Evolutionary conservation across 2,113 vertebrate species (phyloP), one percentile per base, ranked within the genome.

Genomic region (Raja brachyura): DNA sequence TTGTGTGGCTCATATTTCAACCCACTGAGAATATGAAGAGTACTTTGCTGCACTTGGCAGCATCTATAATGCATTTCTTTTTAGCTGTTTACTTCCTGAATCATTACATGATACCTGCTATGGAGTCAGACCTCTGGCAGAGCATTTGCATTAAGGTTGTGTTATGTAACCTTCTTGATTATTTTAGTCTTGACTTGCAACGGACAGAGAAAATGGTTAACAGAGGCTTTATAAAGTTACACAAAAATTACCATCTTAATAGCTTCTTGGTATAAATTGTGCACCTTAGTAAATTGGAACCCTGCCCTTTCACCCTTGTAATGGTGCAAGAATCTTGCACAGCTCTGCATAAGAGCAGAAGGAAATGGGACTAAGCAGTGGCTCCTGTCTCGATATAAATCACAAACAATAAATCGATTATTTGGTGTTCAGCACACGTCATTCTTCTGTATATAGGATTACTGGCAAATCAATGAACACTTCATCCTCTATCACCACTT

Each of bases 41-140:
- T 31, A 9, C 68, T 48, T 54, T 93, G 33, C 10, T 48, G 93
- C 93, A 61, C 93, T 93, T 92, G 68, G 66, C 68, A 73, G 70
- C 90, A 93, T 93, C 31, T 94, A 93, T 94, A 94, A 94, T 93
- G 93, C 93, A 93, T 93, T 93, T 68, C 25, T 22, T 66, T 66
- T 93, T 92, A 61, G 93, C 88, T 59, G 16, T 79, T 93, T 93
- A 31, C 93, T 93, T 54, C 93, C 33, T 93, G 54, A 93, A 31
- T 75, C 93, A 94, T 93, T 93, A 94, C 77, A 22, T 93, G 86
- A 94, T 93, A 66, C 48, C 93, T 92, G 93, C 93, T 33, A 73
- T 63, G 25, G 39, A 92, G 63, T 73, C 66, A 33, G 66, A 48
- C 22, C 66, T 92, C 63, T 90, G 86, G 86, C 86, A 90, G 6